Conservation (phyloP, 2,888 invertebrate genomes). For the Notodonta dromedarius region DNA sequence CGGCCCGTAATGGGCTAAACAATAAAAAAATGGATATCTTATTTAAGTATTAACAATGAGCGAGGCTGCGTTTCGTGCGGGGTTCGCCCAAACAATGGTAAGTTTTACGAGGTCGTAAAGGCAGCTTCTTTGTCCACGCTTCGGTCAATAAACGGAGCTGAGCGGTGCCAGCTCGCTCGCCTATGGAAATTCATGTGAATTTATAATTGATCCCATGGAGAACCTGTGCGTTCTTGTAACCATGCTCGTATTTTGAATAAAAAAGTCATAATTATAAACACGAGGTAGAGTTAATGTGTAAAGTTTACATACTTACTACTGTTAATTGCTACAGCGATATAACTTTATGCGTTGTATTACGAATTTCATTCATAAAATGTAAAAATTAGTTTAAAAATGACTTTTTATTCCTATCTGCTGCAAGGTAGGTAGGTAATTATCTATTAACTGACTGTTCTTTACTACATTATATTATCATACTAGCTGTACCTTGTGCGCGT, state of each 20-base stretch:
- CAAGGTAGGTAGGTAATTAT: too few species aligned
- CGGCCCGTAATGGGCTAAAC: slow-evolving; percentile 72
- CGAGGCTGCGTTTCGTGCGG: slow-evolving; percentile 68
- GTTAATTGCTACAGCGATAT: too few species aligned
- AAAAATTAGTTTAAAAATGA: too few species aligned
- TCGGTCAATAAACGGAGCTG: slow-evolving; percentile 69
- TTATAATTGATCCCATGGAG: neutral
- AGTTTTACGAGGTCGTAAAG: slow-evolving; percentile 76
- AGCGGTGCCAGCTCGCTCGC: slow-evolving; percentile 38
- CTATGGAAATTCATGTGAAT: slow-evolving; percentile 7
- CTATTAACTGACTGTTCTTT: too few species aligned
- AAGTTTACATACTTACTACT: neutral
- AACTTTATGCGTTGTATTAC: too few species aligned
- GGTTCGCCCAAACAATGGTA: slow-evolving; percentile 68
- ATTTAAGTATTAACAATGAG: slow-evolving; percentile 80
- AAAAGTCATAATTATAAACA: neutral
- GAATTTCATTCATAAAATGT: too few species aligned
- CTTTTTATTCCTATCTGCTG: too few species aligned
- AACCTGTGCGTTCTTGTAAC: neutral
- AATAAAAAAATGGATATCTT: slow-evolving; percentile 80
- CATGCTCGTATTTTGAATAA: neutral
- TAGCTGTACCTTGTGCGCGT: too few species aligned
- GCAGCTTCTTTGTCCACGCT: slow-evolving; percentile 72
- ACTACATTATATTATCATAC: too few species aligned
- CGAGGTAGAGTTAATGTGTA: neutral